Evolutionary conservation across 1,140 invertebrate species (phyloP), one percentile per base, ranked within the genome.

Genomic region (Heliconius melpomene): DNA sequence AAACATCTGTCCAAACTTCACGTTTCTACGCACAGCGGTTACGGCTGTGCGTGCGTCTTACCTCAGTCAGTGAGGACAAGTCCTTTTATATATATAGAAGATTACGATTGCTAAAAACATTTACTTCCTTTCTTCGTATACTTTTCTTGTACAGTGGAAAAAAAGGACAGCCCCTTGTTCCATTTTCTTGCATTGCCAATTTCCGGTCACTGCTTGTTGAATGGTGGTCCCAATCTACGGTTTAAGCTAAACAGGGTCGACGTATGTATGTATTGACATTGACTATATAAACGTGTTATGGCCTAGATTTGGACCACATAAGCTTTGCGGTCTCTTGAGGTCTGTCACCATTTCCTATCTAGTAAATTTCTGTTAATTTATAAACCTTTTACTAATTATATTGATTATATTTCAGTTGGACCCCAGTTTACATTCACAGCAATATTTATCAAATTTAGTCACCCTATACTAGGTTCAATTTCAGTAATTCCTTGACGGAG

Each of bases 111-210:
- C n/a, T n/a, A n/a, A n/a, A n/a, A n/a, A n/a, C n/a, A n/a, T n/a
- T n/a, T n/a, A n/a, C n/a, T n/a, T n/a, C n/a, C n/a, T n/a, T n/a
- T n/a, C n/a, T n/a, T n/a, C n/a, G n/a, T n/a, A 60, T 13, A 60
- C 7, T 26, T 60, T 60, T 26, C 54, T 60, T 3, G 54, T 26
- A 60, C 54, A 60, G 54, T 23, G 26, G 7, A 60, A 71, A 40
- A 46, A 60, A 60, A 60, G 73, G 73, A 16, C 13, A 16, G 7
- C 8, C 54, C n/a, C n/a, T 23, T 23, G 54, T 23, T 60, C n/a
- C 72, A 74, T 74, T 74, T 46, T 74, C 72, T 74, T 26, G 9
- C 73, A 52, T 60, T 60, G n/a, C 54, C 54, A 60, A 60, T 60
- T 60, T 60, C 54, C 54, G 54, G 54, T 60, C 54, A 60, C 54